phyloP scores from a whole-genome alignment of 2,888 invertebrate species.

The Onthophagus sagittarius region DNA sequence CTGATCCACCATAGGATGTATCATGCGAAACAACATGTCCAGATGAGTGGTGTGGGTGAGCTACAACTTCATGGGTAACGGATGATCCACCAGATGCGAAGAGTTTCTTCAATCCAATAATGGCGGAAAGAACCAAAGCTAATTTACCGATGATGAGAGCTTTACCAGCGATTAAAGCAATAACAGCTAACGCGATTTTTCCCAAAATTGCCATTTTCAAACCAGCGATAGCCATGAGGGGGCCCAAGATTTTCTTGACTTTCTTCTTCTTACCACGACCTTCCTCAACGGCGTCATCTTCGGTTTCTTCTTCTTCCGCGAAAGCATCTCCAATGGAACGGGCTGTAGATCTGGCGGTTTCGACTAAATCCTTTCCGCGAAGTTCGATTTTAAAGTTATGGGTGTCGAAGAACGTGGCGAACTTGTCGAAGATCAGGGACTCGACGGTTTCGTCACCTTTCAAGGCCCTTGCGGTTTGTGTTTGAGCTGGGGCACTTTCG shows the following conservation, averaged over 20 bases:
- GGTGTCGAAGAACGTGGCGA: slow-evolving; percentile 70
- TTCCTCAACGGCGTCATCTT: slow-evolving; percentile 57
- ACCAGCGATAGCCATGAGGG: slow-evolving; percentile 72
- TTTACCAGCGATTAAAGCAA: slow-evolving; percentile 79
- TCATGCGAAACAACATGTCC: slow-evolving; percentile 61
- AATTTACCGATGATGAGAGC: slow-evolving; percentile 80
- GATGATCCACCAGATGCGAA: slow-evolving; percentile 62
- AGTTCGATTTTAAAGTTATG: slow-evolving; percentile 77
- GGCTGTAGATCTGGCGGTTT: slow-evolving; percentile 56
- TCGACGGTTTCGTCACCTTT: slow-evolving; percentile 65
- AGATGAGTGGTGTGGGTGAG: slow-evolving; percentile 63
- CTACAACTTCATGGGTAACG: slow-evolving; percentile 65
- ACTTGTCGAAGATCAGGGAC: slow-evolving; percentile 69
- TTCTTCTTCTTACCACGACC: slow-evolving; percentile 69
- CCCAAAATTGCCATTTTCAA: slow-evolving; percentile 77
- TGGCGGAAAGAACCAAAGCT: slow-evolving; percentile 76
- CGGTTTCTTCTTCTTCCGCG: slow-evolving; percentile 60
- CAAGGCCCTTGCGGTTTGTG: slow-evolving; percentile 62
- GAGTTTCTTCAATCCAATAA: slow-evolving; percentile 81
- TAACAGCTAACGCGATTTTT: slow-evolving; percentile 76
- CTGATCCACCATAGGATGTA: slow-evolving; percentile 45
- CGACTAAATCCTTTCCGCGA: slow-evolving; percentile 71
- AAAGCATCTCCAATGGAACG: slow-evolving; percentile 70
- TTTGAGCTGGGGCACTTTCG: slow-evolving; percentile 59
- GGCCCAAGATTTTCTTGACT: slow-evolving; percentile 68